Evolutionary conservation across 2,797 vertebrate species (phyloP).

Genomic region (Enteromius viviparus): DNA sequence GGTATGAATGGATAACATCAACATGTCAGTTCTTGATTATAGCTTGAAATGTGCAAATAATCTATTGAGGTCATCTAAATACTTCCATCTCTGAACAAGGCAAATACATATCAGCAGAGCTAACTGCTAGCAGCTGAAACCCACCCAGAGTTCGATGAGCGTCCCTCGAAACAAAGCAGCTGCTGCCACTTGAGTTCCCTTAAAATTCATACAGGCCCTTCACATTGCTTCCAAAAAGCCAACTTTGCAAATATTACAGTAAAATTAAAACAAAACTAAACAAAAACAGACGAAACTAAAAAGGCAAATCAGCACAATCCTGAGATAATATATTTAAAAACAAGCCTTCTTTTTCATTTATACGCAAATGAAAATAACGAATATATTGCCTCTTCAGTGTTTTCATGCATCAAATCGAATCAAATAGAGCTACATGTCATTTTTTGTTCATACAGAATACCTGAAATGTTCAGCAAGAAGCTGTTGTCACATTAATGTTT

Average conservation of each 20-base stretch:
- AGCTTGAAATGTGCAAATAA: slow-evolving; percentile 36
- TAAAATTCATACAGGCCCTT: slow-evolving; percentile 29
- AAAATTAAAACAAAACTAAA: slow-evolving; percentile 3
- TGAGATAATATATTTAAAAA: slow-evolving; percentile 50
- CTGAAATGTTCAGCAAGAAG: slow-evolving; percentile 22
- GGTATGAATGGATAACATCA: slow-evolving; percentile 45
- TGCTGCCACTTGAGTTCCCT: slow-evolving; percentile 10
- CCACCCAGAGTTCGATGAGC: neutral
- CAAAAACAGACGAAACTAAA: slow-evolving; percentile 23
- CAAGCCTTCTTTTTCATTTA: slow-evolving; percentile 28
- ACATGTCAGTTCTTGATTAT: slow-evolving; percentile 20
- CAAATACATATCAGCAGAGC: slow-evolving; percentile 4
- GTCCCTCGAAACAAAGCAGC: slow-evolving; percentile 4
- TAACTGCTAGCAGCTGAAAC: slow-evolving; percentile 7
- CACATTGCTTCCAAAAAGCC: slow-evolving; percentile 30
- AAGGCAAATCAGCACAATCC: slow-evolving; percentile 47
- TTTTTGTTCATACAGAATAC: slow-evolving; percentile 24
- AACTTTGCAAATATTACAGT: neutral
- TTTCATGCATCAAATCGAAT: neutral
- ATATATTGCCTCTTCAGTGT: slow-evolving; percentile 44
- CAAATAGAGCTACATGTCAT: slow-evolving; percentile 17
- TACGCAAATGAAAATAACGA: slow-evolving; percentile 31
- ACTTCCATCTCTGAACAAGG: slow-evolving; percentile 25
- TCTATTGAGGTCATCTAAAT: slow-evolving; percentile 12
- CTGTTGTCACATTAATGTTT: neutral